phyloP scores from a whole-genome alignment of 2,113 vertebrate species.

The Corythornis cristatus region DNA sequence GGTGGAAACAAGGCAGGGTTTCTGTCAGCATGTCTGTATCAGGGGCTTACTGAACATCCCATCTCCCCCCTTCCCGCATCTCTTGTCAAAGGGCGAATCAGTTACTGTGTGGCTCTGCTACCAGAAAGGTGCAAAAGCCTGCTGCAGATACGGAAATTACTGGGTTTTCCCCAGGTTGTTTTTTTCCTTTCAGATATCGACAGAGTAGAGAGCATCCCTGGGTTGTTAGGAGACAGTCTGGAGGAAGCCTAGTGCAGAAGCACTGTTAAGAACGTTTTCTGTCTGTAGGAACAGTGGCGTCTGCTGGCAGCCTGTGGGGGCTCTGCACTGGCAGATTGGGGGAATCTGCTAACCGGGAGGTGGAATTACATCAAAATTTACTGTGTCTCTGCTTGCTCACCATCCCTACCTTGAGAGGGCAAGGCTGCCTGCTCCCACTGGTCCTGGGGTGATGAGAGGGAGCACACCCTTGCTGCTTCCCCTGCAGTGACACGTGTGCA shows the following conservation, averaged over 20 bases:
- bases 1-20: not conserved
- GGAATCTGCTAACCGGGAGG: not conserved
- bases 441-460: not conserved
- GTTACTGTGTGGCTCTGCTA: not conserved
- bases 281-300: not conserved
- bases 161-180: not conserved
- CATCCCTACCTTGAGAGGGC: not conserved
- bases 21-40: fast-evolving
- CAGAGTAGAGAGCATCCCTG: not conserved
- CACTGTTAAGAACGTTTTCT: fast-evolving
- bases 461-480: not conserved
- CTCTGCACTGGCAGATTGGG: not conserved
- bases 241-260: not conserved
- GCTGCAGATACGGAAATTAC: not conserved
- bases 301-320: not conserved
- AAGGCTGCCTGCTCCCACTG: not conserved
- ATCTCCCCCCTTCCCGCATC: fast-evolving
- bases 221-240: not conserved
- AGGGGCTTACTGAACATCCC: not conserved
- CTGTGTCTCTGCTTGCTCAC: not conserved
- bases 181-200: not conserved
- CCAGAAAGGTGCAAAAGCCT: not conserved
- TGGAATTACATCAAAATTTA: not conserved
- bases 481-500: fast-evolving
- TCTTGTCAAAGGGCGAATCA: not conserved